Evolutionary conservation across 1,140 invertebrate genomes (phyloP).

Genomic region (Rhizoglyphus robini): DNA sequence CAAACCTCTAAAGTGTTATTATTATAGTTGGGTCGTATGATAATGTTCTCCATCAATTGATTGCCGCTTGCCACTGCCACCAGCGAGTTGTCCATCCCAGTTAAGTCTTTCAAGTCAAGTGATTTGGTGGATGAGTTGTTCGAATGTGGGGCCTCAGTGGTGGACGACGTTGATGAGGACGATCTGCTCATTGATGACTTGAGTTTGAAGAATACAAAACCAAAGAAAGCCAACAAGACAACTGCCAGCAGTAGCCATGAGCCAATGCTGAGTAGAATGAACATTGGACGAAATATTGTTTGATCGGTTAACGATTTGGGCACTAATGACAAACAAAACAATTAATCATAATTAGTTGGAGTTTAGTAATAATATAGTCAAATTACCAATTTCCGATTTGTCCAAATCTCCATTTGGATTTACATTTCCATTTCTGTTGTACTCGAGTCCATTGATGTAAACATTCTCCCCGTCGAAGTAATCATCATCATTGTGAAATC

Average conservation of each 20-base stretch:
- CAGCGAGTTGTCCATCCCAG: not conserved
- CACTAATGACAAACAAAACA: not conserved
- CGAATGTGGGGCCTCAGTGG: not conserved
- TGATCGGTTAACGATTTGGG: not conserved
- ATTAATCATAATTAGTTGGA: not conserved
- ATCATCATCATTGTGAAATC: not conserved
- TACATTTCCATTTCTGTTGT: no score
- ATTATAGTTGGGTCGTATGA: no score
- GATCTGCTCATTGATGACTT: no score
- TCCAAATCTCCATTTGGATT: no score
- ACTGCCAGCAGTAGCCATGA: not conserved
- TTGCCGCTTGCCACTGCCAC: no score
- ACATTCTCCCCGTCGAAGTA: no score
- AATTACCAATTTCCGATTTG: not conserved
- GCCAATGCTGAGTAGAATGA: not conserved
- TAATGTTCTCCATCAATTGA: no score
- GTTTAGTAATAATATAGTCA: not conserved
- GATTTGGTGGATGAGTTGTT: not conserved
- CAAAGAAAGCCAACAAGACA: not conserved
- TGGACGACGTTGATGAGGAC: not conserved
- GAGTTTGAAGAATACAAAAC: not conserved
- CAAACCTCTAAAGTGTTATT: no score
- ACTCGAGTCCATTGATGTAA: no score
- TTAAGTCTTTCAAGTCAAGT: not conserved
- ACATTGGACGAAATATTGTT: not conserved